phyloP scores from a whole-genome alignment of 2,113 vertebrate species.

The Sceloporus undulatus region DNA sequence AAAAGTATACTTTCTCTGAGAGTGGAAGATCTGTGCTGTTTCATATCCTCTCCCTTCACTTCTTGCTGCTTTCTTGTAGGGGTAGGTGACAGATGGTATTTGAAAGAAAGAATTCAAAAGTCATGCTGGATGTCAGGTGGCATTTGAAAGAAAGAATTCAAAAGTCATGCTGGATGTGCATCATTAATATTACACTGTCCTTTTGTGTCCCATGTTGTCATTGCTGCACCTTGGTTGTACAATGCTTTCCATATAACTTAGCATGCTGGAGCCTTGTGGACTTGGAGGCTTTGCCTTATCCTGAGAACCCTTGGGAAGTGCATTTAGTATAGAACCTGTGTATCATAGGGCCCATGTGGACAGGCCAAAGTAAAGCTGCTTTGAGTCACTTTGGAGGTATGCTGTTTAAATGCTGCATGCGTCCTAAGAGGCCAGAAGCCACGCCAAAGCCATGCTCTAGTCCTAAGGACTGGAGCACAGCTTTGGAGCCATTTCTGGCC shows the following conservation, averaged over 20 bases:
- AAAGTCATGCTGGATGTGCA: neutral
- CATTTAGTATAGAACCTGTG: no score
- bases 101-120: conserved; percentile 1
- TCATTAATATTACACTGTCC: neutral
- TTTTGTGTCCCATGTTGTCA: neutral
- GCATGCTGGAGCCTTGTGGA: neutral
- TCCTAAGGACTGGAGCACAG: no score
- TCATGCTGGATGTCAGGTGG: neutral
- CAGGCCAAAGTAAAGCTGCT: no score
- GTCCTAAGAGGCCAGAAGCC: no score
- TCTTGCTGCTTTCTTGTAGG: neutral
- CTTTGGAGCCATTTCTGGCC: no score
- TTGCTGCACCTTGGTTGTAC: neutral
- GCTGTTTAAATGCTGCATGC: no score
- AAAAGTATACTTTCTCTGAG: neutral
- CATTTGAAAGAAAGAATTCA: neutral
- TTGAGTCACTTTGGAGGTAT: no score
- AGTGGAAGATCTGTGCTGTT: neutral
- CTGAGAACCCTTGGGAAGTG: neutral
- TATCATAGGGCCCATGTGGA: no score
- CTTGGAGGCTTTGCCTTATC: neutral
- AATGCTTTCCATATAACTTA: neutral
- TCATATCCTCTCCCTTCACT: neutral
- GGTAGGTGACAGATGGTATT: neutral
- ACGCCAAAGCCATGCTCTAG: no score